phyloP scores from a whole-genome alignment of 2,113 vertebrate species.

The Bubo blakistoni region DNA sequence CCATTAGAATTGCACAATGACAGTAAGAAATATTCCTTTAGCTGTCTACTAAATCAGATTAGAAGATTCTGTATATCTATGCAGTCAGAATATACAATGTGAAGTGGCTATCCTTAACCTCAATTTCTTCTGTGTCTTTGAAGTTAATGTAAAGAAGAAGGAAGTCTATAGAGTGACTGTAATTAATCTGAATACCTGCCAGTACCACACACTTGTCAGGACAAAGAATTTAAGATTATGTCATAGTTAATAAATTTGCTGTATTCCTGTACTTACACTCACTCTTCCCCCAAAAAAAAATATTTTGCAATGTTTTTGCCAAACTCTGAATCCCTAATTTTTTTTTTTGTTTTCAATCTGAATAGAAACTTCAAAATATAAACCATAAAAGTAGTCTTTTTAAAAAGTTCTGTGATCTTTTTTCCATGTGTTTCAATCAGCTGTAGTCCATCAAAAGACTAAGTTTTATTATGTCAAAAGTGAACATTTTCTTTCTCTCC shows the following conservation, averaged over 20 bases:
- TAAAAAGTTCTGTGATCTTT: not conserved
- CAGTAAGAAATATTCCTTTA: not conserved
- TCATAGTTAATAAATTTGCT: not conserved
- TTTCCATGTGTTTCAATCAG: not conserved
- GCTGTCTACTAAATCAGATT: not conserved
- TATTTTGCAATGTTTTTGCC: not conserved
- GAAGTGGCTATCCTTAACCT: not conserved
- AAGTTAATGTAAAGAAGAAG: not conserved
- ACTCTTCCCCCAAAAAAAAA: not conserved
- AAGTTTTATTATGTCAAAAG: not conserved
- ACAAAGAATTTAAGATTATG: not conserved
- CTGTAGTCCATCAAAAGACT: not conserved
- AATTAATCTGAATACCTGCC: not conserved
- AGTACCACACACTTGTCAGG: not conserved
- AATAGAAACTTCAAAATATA: not conserved
- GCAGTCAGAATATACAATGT: not conserved
- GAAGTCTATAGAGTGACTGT: not conserved
- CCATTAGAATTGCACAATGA: not conserved
- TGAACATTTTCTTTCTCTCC: not conserved
- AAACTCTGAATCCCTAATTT: not conserved
- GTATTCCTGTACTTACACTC: not conserved
- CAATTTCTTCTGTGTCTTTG: not conserved
- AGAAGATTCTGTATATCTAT: not conserved
- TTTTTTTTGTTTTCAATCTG: not conserved
- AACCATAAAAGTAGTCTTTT: not conserved